These are phyloP conservation scores for Rhagologus leucostigma DNA, from an alignment of 2,113 vertebrate genomes.

Conservation along the genomic window DNA sequence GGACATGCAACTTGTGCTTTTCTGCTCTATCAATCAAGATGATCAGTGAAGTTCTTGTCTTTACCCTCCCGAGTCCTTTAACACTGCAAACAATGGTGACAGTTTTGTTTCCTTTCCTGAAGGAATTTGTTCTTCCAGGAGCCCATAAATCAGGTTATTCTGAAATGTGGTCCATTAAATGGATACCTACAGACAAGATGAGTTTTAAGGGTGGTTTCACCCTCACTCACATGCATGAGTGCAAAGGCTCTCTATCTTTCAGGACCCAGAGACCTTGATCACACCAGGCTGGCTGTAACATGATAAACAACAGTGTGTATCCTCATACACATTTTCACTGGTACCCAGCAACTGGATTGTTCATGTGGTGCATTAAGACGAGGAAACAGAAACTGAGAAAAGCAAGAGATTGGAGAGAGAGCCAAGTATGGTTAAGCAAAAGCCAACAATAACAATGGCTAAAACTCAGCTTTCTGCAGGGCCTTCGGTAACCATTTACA, in stretches of 20 bases:
- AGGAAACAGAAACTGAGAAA: not conserved
- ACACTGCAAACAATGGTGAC: not conserved
- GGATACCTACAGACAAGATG: not conserved
- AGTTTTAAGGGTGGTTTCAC: not conserved
- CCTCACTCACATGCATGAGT: not conserved
- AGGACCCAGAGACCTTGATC: not conserved
- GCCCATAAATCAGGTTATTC: not conserved
- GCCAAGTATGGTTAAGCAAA: rapidly evolving
- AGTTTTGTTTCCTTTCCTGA: not conserved
- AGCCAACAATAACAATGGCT: not conserved
- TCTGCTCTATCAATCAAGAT: not conserved
- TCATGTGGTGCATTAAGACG: rapidly evolving
- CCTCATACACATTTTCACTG: not conserved
- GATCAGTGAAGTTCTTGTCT: not conserved
- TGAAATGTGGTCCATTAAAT: not conserved
- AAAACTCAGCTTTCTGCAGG: not conserved
- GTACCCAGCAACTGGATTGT: not conserved
- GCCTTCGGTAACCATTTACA: rapidly evolving
- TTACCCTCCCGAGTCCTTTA: not conserved
- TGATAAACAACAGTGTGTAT: not conserved
- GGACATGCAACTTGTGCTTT: not conserved
- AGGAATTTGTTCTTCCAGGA: not conserved
- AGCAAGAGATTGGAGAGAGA: not conserved
- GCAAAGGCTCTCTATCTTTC: not conserved
- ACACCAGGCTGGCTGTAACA: not conserved